Base-by-base conservation (phyloP, 1,140 invertebrate genomes). In the Gryon sp. region DNA sequence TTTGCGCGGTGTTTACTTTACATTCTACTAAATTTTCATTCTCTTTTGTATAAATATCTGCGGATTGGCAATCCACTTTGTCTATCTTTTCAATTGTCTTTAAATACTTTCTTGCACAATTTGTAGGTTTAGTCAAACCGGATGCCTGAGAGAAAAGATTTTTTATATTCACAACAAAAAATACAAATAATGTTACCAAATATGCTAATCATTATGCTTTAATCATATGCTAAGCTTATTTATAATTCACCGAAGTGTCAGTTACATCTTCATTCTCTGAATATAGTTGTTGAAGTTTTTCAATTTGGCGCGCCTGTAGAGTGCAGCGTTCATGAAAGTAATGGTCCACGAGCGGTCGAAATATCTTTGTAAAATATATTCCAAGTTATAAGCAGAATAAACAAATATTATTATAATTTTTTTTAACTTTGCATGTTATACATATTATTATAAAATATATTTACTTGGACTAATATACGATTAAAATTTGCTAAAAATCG, bases 401-500 rank as follows among this genome's bases (percentile, higher is more conserved):
- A n/a, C n/a, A n/a, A n/a, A n/a, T n/a, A n/a, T n/a, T n/a, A n/a
- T n/a, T n/a, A n/a, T n/a, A n/a, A n/a, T n/a, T n/a, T n/a, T n/a
- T n/a, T n/a, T n/a, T n/a, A n/a, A n/a, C n/a, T n/a, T n/a, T n/a
- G n/a, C 11, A 9, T 40, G 18, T 18, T 32, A 18, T 57, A 7
- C 2, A 50, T 46, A 36, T 52, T 82, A 74, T 82, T 77, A 82
- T 76, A 80, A 78, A 50, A 68, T 69, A 75, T 40, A 68, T 55
- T 80, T 81, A 90, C 86, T 87, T 91, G 12, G 76, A 81, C 70
- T 26, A 90, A 69, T 41, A 90, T 79, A 28, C 80, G 79, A 48
- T 89, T 87, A 43, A 94, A 68, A 9, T 89, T 90, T 30, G 87
- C 79, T 2, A 94, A 82, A 22, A 93, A 90, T 52, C 88, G 90